Conservation (phyloP, 2,888 invertebrate genomes). For the Cenopis cana region DNA sequence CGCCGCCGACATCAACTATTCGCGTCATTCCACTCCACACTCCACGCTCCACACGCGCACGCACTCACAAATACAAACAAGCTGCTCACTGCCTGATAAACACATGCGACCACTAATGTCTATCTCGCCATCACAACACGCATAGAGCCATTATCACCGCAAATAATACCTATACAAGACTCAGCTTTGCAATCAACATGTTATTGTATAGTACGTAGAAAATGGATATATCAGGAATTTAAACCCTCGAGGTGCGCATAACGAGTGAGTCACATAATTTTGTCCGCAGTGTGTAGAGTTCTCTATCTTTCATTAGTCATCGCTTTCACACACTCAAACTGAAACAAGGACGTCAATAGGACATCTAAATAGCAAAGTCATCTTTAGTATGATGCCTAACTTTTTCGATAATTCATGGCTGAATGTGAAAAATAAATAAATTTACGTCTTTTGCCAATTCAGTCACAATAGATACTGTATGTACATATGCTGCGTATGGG, state of each 20-base stretch:
- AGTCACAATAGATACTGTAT: neutral
- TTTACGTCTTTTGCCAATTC: neutral
- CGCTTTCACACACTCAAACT: constrained; percentile 31
- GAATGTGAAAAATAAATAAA: neutral
- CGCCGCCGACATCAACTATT: constrained; percentile 67
- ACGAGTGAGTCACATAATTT: constrained; percentile 39
- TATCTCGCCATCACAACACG: constrained; percentile 55
- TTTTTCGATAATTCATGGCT: neutral
- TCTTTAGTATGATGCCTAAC: neutral
- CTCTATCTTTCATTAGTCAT: constrained; percentile 34
- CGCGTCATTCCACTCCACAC: constrained; percentile 77
- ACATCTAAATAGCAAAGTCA: neutral
- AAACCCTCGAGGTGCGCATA: constrained; percentile 18
- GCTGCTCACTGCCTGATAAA: constrained; percentile 63
- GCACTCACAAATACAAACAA: constrained; percentile 79
- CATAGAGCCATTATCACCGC: constrained; percentile 53
- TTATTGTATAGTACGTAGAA: constrained; percentile 6
- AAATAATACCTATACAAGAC: constrained; percentile 47
- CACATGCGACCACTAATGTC: constrained; percentile 61
- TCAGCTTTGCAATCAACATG: constrained; percentile 45
- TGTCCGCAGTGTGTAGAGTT: constrained; percentile 7
- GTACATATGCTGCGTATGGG: neutral
- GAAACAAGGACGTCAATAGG: constrained; percentile 22
- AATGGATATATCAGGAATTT: constrained; percentile 10
- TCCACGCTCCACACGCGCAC: constrained; percentile 76